Evolutionary conservation across 2,888 invertebrate genomes (phyloP).

Genomic region (Ochropacha duplaris): DNA sequence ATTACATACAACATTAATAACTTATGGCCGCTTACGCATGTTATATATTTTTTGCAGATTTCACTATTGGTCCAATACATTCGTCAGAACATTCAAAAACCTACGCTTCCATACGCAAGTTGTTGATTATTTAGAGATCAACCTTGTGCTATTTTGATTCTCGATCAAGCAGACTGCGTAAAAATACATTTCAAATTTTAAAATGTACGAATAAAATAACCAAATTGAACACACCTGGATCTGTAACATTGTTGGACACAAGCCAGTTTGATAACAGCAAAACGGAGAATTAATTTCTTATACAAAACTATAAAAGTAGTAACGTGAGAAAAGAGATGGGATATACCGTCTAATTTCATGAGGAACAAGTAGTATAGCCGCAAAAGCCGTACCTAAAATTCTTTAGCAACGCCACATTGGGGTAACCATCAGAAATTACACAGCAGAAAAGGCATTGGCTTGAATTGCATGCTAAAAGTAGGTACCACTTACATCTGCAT

Average conservation of each 20-base stretch:
- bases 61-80: conserved; percentile 22
- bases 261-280: conserved; percentile 54
- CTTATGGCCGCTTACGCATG: neutral
- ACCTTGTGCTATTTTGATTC: conserved; percentile 68
- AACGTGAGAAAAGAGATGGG: neutral
- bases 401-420: too few species aligned
- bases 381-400: too few species aligned
- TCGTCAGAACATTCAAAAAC: conserved; percentile 36
- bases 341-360: too few species aligned
- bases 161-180: conserved; percentile 52
- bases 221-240: conserved; percentile 61
- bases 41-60: neutral
- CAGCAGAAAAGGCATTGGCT: too few species aligned
- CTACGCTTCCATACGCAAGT: conserved; percentile 49
- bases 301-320: neutral
- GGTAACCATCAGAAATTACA: too few species aligned
- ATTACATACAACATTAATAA: neutral
- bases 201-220: conserved; percentile 54
- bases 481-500: too few species aligned
- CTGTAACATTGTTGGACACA: conserved; percentile 44
- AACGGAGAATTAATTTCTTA: neutral
- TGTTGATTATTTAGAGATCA: conserved; percentile 65
- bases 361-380: too few species aligned
- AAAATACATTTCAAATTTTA: conserved; percentile 64
- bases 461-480: too few species aligned